Evolutionary conservation across 2,113 vertebrate genomes (phyloP), one percentile per base, ranked within the genome.

Genomic region (Antidorcas marsupialis): DNA sequence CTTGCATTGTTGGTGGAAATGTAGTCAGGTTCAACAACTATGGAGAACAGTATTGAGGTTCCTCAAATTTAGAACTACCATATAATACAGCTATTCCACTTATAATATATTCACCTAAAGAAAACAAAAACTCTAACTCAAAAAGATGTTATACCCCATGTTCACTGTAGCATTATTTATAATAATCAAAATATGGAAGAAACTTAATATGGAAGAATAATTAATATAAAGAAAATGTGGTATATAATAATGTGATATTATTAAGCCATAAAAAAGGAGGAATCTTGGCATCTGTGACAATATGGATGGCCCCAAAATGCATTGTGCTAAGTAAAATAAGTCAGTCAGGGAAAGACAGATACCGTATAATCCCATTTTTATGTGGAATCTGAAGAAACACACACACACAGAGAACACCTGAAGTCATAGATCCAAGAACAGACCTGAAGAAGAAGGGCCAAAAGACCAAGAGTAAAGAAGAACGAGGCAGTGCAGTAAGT

Each of bases 391-490:
- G 43, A 64, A 78, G 74, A 78, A 78, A 78, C 27, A 45, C 25
- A 28, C 7, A 76, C 39, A 45, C 71, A 78, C 2, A 45, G 0
- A 45, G 8, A 28, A 28, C 25, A 78, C 25, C 43, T 28, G 43
- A 55, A 21, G 8, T 84, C 28, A 57, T 19, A 55, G 47, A 87
- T 47, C 7, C 17, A 55, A 45, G 28, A 45, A 76, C 33, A 71
- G 62, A 83, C 6, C 99, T 99, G 97, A 99, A 99, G 99, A 99
- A 99, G 98, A 99, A 99, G 98, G 99, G 99, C 98, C 99, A 99
- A 98, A 99, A 99, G 98, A 99, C 99, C 98, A 99, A 99, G 99
- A 50, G 47, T 13, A 99, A 99, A 99, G 99, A 99, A 99, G 98
- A 99, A 99, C 95, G 99, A 99, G 99, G 99, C 99, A 96, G 99